Conservation (phyloP, 2,888 invertebrate genomes). For the Drosophila fungiperda region DNA sequence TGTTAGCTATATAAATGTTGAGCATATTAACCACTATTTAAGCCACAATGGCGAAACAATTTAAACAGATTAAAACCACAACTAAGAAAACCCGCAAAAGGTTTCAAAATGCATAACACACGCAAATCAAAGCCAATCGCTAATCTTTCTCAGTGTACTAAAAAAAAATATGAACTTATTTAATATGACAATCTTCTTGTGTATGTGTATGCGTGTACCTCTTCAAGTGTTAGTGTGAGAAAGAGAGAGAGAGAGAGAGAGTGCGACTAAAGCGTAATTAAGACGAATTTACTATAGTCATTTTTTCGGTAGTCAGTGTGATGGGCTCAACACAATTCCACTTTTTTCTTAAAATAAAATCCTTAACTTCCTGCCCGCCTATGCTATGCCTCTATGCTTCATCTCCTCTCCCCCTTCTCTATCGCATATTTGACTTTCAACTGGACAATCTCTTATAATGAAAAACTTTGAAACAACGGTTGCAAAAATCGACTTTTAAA, state of each 20-base stretch:
- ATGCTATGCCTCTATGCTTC: not conserved
- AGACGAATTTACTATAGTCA: constrained; percentile 77
- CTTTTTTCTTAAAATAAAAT: constrained; percentile 21
- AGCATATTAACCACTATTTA: constrained; percentile 37
- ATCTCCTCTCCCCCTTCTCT: not conserved
- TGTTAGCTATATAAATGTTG: constrained; percentile 49
- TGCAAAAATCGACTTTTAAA: constrained; percentile 38
- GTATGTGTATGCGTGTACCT: constrained; percentile 22
- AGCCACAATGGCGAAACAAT: constrained; percentile 25
- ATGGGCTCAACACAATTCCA: constrained; percentile 42
- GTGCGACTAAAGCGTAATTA: constrained; percentile 72
- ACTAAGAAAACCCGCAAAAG: constrained; percentile 51
- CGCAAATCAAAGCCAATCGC: constrained; percentile 25
- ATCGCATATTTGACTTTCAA: constrained; percentile 51
- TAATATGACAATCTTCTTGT: constrained; percentile 68
- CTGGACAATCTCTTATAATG: constrained; percentile 72
- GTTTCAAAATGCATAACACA: constrained; percentile 50
- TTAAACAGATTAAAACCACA: constrained; percentile 32
- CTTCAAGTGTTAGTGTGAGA: constrained; percentile 25
- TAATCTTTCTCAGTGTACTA: constrained; percentile 50
- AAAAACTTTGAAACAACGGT: constrained; percentile 29
- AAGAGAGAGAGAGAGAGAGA: constrained; percentile 13
- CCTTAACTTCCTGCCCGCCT: constrained; percentile 14
- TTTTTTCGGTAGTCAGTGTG: constrained; percentile 51
- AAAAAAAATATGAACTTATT: constrained; percentile 31